Evolutionary conservation across 2,113 vertebrate genomes (phyloP).

Genomic region (Atherinomorus stipes): DNA sequence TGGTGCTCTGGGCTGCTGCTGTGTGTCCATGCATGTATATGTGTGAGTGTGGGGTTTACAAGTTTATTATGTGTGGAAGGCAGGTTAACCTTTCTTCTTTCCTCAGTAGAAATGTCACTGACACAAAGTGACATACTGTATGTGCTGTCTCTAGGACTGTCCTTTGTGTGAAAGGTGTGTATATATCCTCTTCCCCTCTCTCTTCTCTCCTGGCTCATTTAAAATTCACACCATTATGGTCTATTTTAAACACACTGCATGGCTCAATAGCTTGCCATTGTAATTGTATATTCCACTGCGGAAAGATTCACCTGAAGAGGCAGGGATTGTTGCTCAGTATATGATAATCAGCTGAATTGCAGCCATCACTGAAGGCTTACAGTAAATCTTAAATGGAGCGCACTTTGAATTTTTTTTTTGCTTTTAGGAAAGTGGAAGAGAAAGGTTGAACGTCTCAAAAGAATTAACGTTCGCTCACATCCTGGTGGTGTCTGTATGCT

Average conservation of each 20-base stretch:
- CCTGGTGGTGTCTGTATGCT: not conserved
- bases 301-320: conserved; percentile 3
- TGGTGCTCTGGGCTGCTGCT: conserved; percentile 27
- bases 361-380: not conserved
- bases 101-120: conserved; percentile 56
- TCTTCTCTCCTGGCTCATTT: conserved; percentile 27
- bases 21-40: conserved; percentile 32
- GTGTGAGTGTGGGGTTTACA: conserved; percentile 3
- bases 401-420: not conserved
- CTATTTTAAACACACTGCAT: conserved; percentile 42
- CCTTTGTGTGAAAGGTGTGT: conserved; percentile 34
- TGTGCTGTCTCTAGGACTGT: conserved; percentile 17
- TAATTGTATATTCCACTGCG: conserved; percentile 2
- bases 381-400: not conserved
- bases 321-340: not conserved
- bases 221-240: conserved; percentile 35
- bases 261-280: not conserved
- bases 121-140: conserved; percentile 41
- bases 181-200: conserved; percentile 4
- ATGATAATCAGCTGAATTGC: not conserved
- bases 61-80: conserved; percentile 15
- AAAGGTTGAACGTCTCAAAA: not conserved
- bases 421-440: not conserved
- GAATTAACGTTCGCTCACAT: not conserved
- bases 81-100: conserved; percentile 54